Conservation (phyloP, 37 sponge, comb jelly and placozoan genomes). For the Oopsacas minuta region DNA sequence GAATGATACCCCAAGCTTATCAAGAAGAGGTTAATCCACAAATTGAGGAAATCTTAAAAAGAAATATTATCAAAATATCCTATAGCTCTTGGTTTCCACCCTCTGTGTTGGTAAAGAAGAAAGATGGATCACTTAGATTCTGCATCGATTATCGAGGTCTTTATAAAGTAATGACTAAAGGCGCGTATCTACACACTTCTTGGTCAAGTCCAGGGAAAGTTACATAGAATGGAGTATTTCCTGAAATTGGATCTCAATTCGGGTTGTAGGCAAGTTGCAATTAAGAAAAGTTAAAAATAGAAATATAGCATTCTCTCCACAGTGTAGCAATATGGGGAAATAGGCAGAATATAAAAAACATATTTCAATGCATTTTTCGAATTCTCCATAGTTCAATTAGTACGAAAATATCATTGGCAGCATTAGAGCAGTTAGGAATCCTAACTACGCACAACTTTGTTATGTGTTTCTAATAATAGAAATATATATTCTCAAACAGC, state of each 20-base stretch:
- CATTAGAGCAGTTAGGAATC: too few species aligned
- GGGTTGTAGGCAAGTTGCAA: not conserved
- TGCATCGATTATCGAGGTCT: not conserved
- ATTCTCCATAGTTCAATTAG: too few species aligned
- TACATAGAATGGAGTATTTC: not conserved
- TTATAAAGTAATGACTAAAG: not conserved
- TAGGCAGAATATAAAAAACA: too few species aligned
- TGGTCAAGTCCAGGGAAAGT: not conserved
- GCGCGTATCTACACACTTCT: constrained; percentile 9
- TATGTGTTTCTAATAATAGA: too few species aligned
- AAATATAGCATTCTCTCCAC: constrained; percentile 27
- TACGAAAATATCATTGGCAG: too few species aligned
- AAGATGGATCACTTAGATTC: not conserved
- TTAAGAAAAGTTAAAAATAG: not conserved
- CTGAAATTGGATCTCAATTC: not conserved
- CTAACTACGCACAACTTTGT: too few species aligned
- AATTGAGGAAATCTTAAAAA: constrained; percentile 12
- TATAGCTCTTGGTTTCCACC: not conserved
- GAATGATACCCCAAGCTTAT: not conserved
- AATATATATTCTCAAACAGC: too few species aligned
- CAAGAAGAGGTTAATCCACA: not conserved
- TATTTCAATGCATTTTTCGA: too few species aligned
- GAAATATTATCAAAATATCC: not conserved
- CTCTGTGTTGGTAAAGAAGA: not conserved
- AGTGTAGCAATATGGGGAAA: too few species aligned